Evolutionary conservation across 1,140 invertebrate genomes (phyloP), one percentile per base, ranked within the genome.

Genomic region (Neuroterus valhalla): DNA sequence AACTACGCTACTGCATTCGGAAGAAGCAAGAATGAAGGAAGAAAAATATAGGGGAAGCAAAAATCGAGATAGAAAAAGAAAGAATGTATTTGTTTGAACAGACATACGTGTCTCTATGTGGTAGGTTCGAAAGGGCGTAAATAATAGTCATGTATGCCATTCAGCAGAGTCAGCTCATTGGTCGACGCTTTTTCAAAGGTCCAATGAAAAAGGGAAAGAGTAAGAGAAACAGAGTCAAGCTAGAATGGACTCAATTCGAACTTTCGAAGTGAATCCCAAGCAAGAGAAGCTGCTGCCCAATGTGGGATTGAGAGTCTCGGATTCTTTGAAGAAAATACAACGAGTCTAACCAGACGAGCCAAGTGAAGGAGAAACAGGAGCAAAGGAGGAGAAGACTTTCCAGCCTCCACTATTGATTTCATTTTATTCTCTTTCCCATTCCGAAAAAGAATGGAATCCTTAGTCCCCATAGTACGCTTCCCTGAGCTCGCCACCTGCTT

Each of bases 311-410:
- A 75, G 48, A 72, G 69, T 71, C 67, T 50, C 45, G 82, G 72
- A 76, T 78, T 83, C 82, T 87, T 85, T 85, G 84, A 83, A 82
- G 81, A 83, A 88, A 89, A 89, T 85, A 87, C 84, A 82, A 83
- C 68, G 80, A 81, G 79, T 81, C 79, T 75, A 84, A 84, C 79
- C 80, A 81, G 82, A 76, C 73, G 80, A 62, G 79, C 77, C 74
- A 45, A 67, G 76, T 15, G 77, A 42, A 38, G 4, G n/a, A n/a
- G n/a, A n/a, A n/a, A n/a, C n/a, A n/a, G n/a, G 80, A 55, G 79
- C 78, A 72, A 44, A 66, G 76, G 26, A 76, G 44, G 76, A 74
- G 67, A 74, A 76, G 67, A 74, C 73, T 72, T 71, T 79, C 79
- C 76, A 80, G 77, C 74, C 78, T 82, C 43, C 66, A 67, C 74